Percentiles rank a stretch among this genome's conserved stretches.
Evolutionary conservation across 2,797 vertebrate species (phyloP).

Genomic region (Danio albolineatus): DNA sequence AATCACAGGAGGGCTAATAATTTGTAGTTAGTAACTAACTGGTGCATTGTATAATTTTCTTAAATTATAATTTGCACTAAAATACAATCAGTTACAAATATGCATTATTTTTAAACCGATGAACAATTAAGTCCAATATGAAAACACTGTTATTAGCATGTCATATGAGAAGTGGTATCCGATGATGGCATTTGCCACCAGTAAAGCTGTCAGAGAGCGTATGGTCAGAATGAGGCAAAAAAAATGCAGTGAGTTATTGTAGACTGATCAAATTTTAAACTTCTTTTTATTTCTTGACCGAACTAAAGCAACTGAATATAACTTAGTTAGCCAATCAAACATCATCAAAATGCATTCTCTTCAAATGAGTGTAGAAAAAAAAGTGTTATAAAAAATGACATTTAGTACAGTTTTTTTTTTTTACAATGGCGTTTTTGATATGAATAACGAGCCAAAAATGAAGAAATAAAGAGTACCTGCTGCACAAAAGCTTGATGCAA

Average conservation of each 20-base stretch:
- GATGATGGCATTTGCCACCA: background rate
- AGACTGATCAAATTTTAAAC: background rate
- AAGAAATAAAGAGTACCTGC: constrained; percentile 47
- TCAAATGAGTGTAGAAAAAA: background rate
- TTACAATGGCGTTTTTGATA: background rate
- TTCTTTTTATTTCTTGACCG: background rate
- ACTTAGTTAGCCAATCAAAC: background rate
- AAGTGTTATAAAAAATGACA: constrained; percentile 19
- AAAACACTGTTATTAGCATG: background rate
- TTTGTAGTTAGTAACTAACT: background rate
- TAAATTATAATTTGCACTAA: background rate
- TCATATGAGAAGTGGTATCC: background rate
- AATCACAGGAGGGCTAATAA: too few relatives aligned
- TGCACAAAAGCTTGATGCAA: constrained; percentile 26
- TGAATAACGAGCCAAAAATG: constrained; percentile 10
- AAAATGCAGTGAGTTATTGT: background rate
- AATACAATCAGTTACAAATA: background rate
- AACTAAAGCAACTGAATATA: background rate
- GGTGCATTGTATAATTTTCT: background rate
- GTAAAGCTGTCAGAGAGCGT: background rate
- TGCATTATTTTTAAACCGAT: background rate
- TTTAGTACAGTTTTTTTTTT: background rate
- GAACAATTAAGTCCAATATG: background rate
- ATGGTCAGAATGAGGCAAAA: background rate
- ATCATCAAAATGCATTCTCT: background rate